A percentile compares a stretch with the other conserved stretches of the same genome.
phyloP scores from a whole-genome alignment of 2,113 vertebrate species.

The Pan troglodytes region NHGRI_mPanTro3-v2.1_pri NC_072402.2:49819001-49819500 shows the following conservation, averaged over 20 bases:
- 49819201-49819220: constrained; percentile 15
- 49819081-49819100: background rate
- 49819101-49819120: background rate
- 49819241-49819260: constrained; percentile 4
- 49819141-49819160: background rate
- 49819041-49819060: constrained; percentile 25
- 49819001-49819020: background rate
- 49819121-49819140: constrained; percentile 52
- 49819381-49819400: constrained; percentile 46
- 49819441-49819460: constrained; percentile 59
- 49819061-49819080: background rate
- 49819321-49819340: constrained; percentile 33
- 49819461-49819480: constrained; percentile 69
- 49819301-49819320: constrained; percentile 39
- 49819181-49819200: background rate
- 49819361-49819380: constrained; percentile 20
- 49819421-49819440: constrained; percentile 52
- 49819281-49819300: constrained; percentile 20
- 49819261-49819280: constrained; percentile 2
- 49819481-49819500: constrained; percentile 66
- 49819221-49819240: constrained; percentile 22
- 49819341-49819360: constrained; percentile 34
- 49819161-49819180: constrained; percentile 21
- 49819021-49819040: background rate
- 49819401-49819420: constrained; percentile 34